These are phyloP conservation scores for Gambusia affinis DNA, from an alignment of 2,113 vertebrate species.

Conservation along the genomic window DNA sequence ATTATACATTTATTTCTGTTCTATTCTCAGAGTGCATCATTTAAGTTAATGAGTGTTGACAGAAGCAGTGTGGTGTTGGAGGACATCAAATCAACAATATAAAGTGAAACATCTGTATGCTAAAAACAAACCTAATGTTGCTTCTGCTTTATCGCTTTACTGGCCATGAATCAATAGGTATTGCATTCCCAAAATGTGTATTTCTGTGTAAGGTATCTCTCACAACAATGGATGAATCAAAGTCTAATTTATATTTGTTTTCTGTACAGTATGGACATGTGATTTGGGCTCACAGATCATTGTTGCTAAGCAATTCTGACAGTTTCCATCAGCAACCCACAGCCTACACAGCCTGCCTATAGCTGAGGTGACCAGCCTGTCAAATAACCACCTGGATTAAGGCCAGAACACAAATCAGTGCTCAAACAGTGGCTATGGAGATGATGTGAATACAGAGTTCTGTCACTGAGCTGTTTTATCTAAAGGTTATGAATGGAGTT, in stretches of 20 bases:
- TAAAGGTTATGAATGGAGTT: conserved; percentile 38
- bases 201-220: conserved; percentile 3
- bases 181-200: conserved; percentile 24
- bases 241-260: background rate
- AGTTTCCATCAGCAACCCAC: conserved; percentile 52
- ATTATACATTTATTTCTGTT: too few species aligned
- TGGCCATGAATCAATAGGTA: conserved; percentile 28
- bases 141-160: conserved; percentile 10
- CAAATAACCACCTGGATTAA: conserved; percentile 50
- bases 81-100: background rate
- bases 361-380: conserved; percentile 59
- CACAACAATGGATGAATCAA: background rate
- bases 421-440: conserved; percentile 1
- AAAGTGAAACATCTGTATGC: conserved; percentile 3
- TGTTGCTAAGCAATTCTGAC: conserved; percentile 74
- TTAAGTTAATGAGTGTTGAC: background rate
- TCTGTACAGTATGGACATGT: conserved; percentile 10
- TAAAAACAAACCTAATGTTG: conserved; percentile 22
- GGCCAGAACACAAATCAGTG: conserved; percentile 55
- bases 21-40: background rate
- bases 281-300: conserved; percentile 39
- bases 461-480: background rate
- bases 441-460: conserved; percentile 19
- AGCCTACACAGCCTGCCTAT: conserved; percentile 41
- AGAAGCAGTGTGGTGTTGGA: background rate